Percentiles rank a stretch among this genome's conserved stretches.
Evolutionary conservation across 2,888 invertebrate species (phyloP).

Genomic region (Eulithis prunata): DNA sequence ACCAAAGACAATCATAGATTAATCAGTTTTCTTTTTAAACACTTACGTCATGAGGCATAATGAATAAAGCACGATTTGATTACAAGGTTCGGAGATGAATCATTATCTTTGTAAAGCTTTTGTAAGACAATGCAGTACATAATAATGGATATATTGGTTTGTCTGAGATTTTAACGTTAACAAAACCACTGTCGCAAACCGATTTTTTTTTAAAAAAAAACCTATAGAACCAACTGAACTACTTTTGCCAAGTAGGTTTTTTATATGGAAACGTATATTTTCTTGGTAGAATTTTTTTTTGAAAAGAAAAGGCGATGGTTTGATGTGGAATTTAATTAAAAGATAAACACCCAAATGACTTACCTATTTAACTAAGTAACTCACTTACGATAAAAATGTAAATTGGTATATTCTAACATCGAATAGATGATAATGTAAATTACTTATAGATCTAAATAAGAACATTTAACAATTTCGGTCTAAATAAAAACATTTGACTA

Average conservation of each 20-base stretch:
- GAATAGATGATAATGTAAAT: slow-evolving; percentile 13
- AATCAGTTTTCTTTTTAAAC: slow-evolving; percentile 41
- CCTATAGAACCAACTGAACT: too few relatives aligned
- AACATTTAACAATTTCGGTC: background rate
- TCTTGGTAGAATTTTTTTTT: too few relatives aligned
- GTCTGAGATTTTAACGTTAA: background rate
- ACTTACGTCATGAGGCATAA: slow-evolving; percentile 33
- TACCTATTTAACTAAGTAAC: background rate
- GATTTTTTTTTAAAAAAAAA: too few relatives aligned
- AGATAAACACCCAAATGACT: too few relatives aligned
- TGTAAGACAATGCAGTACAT: slow-evolving; percentile 7
- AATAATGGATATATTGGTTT: background rate
- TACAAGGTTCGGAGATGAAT: slow-evolving; percentile 17
- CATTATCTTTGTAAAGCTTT: slow-evolving; percentile 15
- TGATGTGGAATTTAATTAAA: too few relatives aligned
- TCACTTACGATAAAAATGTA: slow-evolving; percentile 12
- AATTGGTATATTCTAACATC: slow-evolving; percentile 1
- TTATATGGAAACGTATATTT: too few relatives aligned
- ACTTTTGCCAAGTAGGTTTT: too few relatives aligned
- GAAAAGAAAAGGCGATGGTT: too few relatives aligned
- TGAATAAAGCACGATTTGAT: slow-evolving; percentile 30
- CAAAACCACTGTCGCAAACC: too few relatives aligned
- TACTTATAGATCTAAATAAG: too few relatives aligned
- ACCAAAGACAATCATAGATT: slow-evolving; percentile 35
- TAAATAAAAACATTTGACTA: slow-evolving; percentile 19